Percentiles rank a stretch among this genome's conserved stretches.
These are phyloP conservation scores for Apodemus agrarius DNA, from an alignment of 2,797 vertebrate species.

Conservation along the genomic window DNA sequence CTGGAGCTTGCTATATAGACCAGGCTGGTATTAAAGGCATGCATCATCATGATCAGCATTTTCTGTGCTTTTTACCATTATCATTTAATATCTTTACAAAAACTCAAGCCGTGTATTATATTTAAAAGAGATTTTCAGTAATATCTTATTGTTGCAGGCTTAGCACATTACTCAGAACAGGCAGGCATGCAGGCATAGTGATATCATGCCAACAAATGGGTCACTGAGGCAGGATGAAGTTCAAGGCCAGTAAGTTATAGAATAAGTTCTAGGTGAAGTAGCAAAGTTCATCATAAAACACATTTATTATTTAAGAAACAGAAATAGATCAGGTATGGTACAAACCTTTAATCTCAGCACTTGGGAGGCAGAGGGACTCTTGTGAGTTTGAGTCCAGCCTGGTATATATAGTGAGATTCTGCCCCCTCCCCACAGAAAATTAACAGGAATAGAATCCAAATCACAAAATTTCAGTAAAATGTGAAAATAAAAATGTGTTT, in stretches of 20 bases:
- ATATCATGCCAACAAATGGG: background rate
- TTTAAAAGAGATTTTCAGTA: background rate
- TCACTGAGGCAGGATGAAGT: background rate
- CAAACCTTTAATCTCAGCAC: background rate
- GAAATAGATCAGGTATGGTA: background rate
- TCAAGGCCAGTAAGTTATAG: background rate
- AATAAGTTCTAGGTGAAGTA: background rate
- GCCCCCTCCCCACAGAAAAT: background rate
- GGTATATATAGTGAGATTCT: background rate
- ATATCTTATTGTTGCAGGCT: background rate
- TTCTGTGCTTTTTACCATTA: background rate
- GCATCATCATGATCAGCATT: background rate
- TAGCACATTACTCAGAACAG: slow-evolving; percentile 46
- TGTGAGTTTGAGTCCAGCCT: background rate
- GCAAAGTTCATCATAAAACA: background rate
- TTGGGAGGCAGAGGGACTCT: background rate
- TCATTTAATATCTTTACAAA: background rate
- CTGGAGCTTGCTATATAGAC: background rate
- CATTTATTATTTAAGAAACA: slow-evolving; percentile 11
- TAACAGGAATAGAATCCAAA: background rate
- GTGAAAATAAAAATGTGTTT: background rate
- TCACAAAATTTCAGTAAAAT: background rate
- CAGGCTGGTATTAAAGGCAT: background rate
- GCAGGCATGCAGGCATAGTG: background rate
- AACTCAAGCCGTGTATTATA: background rate